Base-by-base conservation (phyloP, 2,888 invertebrate species). In the Erebia palarica region DNA sequence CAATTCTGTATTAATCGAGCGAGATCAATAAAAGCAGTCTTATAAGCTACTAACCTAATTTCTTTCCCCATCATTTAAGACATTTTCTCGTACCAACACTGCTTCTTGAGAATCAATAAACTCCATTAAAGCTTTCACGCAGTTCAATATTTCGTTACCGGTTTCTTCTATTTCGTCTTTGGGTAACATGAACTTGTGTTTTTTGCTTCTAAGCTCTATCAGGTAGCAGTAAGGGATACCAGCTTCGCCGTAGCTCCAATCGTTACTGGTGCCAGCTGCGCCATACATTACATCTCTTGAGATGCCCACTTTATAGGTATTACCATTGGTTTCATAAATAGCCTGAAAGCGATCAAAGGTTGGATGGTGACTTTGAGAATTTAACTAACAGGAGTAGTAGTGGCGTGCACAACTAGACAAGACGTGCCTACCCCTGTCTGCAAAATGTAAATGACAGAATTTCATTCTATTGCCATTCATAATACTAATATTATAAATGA, bases 261-360 rank as follows among this genome's bases (percentile, higher is more conserved):
- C 92, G 18, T 86, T 86, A 75, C 91, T 92, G 27, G 92, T 91
- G 1, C 92, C 91, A 0, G 91, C 81, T 0, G 91, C 91, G 10
- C 84, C 84, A 67, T 90, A 90, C 90, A 92, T 90, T 1, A 92
- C 88, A 61, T 92, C 92, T 72, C 83, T 86, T 4, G 92, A 92
- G 76, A 90, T 84, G 13, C 92, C 92, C 14, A 92, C 92, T 75
- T 89, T 91, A 75, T 92, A 92, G 2, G 80, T 90, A 61, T 85
- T 87, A 2, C 91, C 89, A 73, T 81, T 88, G n/a, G 82, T 81
- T 8, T 86, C 77, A 72, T 84, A 84, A 66, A 92, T 92, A 36
- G 90, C 91, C 92, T 92, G 75, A n/a, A 58, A 57, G 9, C 13
- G 55, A 51, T 13, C 3, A 14, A 51, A 51, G 1, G 49, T 49